Conservation (phyloP, 2,113 vertebrate species). For the Heptranchias perlo region DNA sequence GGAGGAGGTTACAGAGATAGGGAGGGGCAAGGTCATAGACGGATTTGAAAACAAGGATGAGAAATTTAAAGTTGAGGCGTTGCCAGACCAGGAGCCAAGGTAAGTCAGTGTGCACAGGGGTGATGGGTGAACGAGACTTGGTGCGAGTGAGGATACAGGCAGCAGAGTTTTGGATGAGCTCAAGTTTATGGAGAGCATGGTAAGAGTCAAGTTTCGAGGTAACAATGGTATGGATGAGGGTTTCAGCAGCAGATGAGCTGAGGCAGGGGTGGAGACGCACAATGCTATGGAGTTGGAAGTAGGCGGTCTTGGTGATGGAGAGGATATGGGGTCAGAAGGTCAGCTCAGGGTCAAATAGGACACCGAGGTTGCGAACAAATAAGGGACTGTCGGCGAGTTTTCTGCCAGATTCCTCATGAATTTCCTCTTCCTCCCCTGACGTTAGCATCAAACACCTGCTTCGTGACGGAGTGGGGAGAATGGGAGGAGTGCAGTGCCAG, state of each 20-base stretch:
- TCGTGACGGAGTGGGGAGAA: constrained; percentile 91
- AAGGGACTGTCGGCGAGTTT: not conserved
- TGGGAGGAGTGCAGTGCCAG: constrained; percentile 96
- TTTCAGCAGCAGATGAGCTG: not conserved
- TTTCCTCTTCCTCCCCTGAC: not conserved
- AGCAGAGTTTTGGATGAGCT: not conserved
- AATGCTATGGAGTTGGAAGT: not conserved
- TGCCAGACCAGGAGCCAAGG: not conserved
- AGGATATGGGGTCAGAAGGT: not conserved
- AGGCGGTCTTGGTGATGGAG: not conserved
- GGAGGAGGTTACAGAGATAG: not conserved
- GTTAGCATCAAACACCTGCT: constrained; percentile 85
- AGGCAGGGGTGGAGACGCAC: not conserved
- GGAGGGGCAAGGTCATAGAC: not conserved
- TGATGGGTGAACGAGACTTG: not conserved
- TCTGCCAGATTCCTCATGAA: not conserved
- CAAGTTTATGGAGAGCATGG: not conserved
- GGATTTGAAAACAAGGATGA: not conserved
- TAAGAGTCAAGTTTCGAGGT: too few relatives aligned
- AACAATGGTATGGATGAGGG: not conserved
- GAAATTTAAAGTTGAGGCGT: not conserved
- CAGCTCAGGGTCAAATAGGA: not conserved
- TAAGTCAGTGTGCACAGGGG: not conserved
- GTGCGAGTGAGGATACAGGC: not conserved
- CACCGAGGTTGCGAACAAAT: not conserved